Evolutionary conservation across 2,113 vertebrate genomes (phyloP).

Genomic region (Oryzias curvinotus): DNA sequence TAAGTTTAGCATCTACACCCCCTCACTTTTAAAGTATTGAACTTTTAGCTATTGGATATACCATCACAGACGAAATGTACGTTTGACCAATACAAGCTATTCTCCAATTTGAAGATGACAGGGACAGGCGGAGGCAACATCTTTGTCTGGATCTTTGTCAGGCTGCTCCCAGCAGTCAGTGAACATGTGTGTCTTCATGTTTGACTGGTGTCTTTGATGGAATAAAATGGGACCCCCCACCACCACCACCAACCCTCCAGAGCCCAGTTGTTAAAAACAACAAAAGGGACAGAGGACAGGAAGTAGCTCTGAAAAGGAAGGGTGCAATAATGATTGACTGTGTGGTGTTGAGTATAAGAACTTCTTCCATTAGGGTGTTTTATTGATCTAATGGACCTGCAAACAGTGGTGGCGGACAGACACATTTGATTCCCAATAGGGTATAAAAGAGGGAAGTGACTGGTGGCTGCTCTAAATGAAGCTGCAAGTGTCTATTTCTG

Average conservation of each 20-base stretch:
- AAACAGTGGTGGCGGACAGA: slow-evolving; percentile 8
- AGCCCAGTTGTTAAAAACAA: slow-evolving; percentile 7
- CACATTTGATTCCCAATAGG: slow-evolving; percentile 2
- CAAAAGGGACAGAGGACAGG: slow-evolving; percentile 17
- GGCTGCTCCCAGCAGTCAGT: neutral
- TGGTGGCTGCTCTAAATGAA: neutral
- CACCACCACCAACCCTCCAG: no score
- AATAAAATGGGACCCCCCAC: neutral
- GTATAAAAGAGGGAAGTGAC: neutral
- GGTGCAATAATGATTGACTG: neutral
- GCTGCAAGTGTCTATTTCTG: slow-evolving; percentile 7
- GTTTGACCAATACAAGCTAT: neutral
- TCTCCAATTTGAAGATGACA: neutral
- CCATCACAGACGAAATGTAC: neutral
- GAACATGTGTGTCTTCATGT: neutral
- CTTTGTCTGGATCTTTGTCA: slow-evolving; percentile 6
- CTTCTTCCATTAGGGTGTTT: slow-evolving; percentile 1
- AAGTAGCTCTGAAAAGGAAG: slow-evolving; percentile 3
- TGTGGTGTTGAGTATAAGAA: slow-evolving; percentile 1
- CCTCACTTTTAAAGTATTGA: no score
- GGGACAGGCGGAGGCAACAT: neutral
- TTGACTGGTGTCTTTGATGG: slow-evolving; percentile 25
- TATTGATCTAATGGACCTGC: slow-evolving; percentile 2
- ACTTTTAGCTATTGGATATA: no score
- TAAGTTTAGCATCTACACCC: no score